Evolutionary conservation across 2,113 vertebrate species (phyloP).

Genomic region (Muntiacus muntjak): DNA sequence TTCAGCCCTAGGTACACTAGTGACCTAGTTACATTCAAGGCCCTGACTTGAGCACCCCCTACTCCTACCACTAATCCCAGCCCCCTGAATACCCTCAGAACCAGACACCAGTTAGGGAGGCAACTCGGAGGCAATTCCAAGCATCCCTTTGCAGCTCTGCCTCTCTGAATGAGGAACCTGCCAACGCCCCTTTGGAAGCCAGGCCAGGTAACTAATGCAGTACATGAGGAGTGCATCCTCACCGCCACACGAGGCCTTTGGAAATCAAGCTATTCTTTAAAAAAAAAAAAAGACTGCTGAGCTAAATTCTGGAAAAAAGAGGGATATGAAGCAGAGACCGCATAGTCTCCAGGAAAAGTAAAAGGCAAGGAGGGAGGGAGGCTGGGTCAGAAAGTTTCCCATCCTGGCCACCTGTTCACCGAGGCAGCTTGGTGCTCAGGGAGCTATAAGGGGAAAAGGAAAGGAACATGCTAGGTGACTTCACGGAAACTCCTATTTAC

Average conservation of each 20-base stretch:
- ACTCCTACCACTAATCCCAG: neutral
- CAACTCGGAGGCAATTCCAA: neutral
- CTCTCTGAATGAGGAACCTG: neutral
- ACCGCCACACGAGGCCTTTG: neutral
- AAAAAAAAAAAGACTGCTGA: neutral
- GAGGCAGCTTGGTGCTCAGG: neutral
- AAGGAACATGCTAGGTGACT: neutral
- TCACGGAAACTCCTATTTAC: neutral
- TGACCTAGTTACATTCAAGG: neutral
- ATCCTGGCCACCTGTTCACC: neutral
- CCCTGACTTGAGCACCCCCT: neutral
- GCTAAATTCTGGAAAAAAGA: conserved; percentile 12
- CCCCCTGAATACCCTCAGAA: neutral
- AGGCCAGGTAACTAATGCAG: neutral
- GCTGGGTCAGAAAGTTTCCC: neutral
- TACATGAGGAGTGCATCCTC: neutral
- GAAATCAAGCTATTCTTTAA: neutral
- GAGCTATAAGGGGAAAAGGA: neutral
- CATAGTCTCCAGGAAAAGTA: neutral
- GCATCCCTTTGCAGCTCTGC: neutral
- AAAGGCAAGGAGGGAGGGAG: neutral
- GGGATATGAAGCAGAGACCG: neutral
- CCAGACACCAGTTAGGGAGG: too few relatives aligned
- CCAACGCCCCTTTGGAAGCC: neutral
- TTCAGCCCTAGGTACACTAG: neutral